Conservation (phyloP, 37 sponge, comb jelly and placozoan genomes). For the Spongia lamella region DNA sequence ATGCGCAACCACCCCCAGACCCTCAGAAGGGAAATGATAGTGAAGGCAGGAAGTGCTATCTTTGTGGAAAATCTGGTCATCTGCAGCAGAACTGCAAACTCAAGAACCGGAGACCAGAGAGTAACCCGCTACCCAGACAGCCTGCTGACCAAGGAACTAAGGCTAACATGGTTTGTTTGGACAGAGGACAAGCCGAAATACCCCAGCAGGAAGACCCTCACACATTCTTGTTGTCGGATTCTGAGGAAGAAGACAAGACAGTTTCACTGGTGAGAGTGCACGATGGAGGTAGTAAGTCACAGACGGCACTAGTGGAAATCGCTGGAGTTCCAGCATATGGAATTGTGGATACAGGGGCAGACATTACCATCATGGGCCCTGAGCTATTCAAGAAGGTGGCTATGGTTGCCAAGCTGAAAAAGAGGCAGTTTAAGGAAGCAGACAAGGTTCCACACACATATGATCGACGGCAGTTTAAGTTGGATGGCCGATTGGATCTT, state of each 20-base stretch:
- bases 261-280: constrained; percentile 21
- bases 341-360: constrained; percentile 48
- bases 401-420: constrained; percentile 27
- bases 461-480: constrained; percentile 21
- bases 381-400: constrained; percentile 49
- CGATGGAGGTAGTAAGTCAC: constrained; percentile 38
- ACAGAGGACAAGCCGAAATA: background rate
- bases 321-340: constrained; percentile 46
- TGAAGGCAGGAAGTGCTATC: constrained; percentile 26
- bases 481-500: constrained; percentile 56
- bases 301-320: constrained; percentile 5
- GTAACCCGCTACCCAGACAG: background rate
- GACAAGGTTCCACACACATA: constrained; percentile 52
- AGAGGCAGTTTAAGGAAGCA: constrained; percentile 28
- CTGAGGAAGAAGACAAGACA: constrained; percentile 18
- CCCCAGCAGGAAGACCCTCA: background rate
- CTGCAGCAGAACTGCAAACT: constrained; percentile 19
- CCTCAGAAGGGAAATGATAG: background rate
- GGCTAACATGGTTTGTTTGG: background rate
- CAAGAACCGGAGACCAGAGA: background rate
- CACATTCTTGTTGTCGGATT: constrained; percentile 17
- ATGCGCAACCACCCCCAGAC: background rate
- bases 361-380: constrained; percentile 58
- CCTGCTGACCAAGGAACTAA: background rate
- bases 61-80: constrained; percentile 39